These are phyloP conservation scores for Arvicanthis niloticus DNA, from an alignment of 2,113 vertebrate species.

Conservation along the genomic window DNA sequence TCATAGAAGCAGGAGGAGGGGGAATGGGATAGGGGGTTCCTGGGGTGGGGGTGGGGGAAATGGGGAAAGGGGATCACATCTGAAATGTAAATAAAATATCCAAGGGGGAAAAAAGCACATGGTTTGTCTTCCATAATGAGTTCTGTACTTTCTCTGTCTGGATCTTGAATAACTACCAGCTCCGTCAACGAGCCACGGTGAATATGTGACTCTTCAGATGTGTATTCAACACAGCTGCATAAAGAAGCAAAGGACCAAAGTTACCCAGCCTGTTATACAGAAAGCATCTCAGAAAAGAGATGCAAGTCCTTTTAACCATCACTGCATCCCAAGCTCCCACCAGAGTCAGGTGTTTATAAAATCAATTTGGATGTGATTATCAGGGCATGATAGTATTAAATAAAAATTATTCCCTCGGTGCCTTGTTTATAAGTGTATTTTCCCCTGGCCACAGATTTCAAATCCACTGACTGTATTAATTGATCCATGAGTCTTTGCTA, in stretches of 20 bases:
- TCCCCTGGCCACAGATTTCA: conserved; percentile 19
- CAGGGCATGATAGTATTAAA: not conserved
- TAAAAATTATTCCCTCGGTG: not conserved
- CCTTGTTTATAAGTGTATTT: conserved; percentile 38
- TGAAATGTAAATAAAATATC: too few species aligned
- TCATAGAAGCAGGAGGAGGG: too few species aligned
- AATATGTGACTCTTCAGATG: not conserved
- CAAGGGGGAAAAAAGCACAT: not conserved
- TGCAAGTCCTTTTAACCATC: not conserved
- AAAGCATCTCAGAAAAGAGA: not conserved
- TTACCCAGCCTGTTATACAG: not conserved
- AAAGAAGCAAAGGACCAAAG: not conserved
- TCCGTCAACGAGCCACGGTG: not conserved
- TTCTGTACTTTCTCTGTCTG: conserved; percentile 20
- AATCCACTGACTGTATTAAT: not conserved
- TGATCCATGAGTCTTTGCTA: not conserved
- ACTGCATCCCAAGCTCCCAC: not conserved
- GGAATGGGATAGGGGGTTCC: rapidly evolving
- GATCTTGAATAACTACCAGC: not conserved
- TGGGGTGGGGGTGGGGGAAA: too few species aligned
- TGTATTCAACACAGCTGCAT: not conserved
- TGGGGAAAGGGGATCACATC: too few species aligned
- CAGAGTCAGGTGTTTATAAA: not conserved
- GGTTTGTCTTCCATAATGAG: conserved; percentile 41
- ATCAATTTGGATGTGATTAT: conserved; percentile 40